These are phyloP conservation scores for Mesochorus sp. DNA, from an alignment of 2,888 invertebrate species.

Conservation along the genomic window DNA sequence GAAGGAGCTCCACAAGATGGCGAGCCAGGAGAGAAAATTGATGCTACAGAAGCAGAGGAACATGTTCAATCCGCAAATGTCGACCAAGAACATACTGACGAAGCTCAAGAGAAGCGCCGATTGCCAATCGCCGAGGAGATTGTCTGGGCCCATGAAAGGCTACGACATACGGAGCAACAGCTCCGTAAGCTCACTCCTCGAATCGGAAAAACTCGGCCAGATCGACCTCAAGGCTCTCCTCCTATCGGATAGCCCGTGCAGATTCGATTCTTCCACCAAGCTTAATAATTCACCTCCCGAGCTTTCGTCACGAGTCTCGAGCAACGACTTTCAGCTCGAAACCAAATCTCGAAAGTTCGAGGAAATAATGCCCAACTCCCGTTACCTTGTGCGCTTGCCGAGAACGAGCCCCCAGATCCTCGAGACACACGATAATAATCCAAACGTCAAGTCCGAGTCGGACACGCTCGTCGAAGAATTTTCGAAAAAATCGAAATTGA, in stretches of 20 bases:
- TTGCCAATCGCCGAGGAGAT: constrained; percentile 80
- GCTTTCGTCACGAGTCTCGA: too few species aligned
- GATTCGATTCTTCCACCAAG: too few species aligned
- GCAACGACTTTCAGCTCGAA: too few species aligned
- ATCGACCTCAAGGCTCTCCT: constrained; percentile 70
- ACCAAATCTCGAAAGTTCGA: constrained; percentile 78
- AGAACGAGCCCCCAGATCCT: constrained; percentile 10
- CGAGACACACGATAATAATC: constrained; percentile 55
- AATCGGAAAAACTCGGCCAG: constrained; percentile 79
- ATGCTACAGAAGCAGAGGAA: constrained; percentile 83
- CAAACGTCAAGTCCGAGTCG: constrained; percentile 75
- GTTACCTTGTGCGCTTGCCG: too few species aligned
- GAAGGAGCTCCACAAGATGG: constrained; percentile 83
- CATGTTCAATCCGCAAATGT: constrained; percentile 83
- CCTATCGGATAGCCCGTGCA: constrained; percentile 70
- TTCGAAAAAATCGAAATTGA: constrained; percentile 73
- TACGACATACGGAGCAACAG: constrained; percentile 82
- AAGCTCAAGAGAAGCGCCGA: constrained; percentile 83
- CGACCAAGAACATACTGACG: constrained; percentile 82
- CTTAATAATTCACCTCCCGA: too few species aligned
- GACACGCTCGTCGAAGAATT: constrained; percentile 78
- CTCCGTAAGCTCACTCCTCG: constrained; percentile 79
- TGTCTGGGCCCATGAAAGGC: constrained; percentile 83
- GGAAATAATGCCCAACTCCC: constrained; percentile 78
- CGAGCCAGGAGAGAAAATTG: constrained; percentile 83